These are phyloP conservation scores for Motacilla alba DNA, from an alignment of 2,113 vertebrate genomes.

Conservation along the genomic window DNA sequence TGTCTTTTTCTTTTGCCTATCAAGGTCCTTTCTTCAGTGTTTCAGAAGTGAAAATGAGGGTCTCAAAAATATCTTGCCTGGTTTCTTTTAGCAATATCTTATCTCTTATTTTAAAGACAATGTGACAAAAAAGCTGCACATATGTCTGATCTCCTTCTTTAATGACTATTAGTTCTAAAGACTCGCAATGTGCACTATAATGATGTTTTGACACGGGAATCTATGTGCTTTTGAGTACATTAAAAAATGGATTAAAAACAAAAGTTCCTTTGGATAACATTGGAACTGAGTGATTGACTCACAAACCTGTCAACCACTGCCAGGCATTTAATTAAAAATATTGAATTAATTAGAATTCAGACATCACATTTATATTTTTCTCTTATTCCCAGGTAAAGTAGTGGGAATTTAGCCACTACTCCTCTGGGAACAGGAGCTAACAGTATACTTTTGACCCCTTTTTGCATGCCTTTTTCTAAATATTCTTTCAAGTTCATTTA, in stretches of 20 bases:
- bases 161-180: not conserved
- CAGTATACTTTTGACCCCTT: fast-evolving
- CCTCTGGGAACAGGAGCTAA: not conserved
- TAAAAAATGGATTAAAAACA: not conserved
- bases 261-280: not conserved
- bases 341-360: not conserved
- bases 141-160: not conserved
- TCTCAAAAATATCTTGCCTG: not conserved
- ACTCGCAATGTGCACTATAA: not conserved
- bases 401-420: not conserved
- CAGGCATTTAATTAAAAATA: not conserved
- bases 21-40: not conserved
- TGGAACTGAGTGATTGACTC: not conserved
- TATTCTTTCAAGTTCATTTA: not conserved
- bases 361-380: not conserved
- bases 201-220: not conserved
- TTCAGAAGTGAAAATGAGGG: not conserved
- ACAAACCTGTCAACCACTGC: not conserved
- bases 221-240: not conserved
- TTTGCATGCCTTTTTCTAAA: not conserved
- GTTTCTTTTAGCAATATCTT: not conserved
- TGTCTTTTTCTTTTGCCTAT: not conserved
- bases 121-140: not conserved
- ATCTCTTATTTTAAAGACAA: not conserved
- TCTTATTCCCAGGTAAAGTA: not conserved